These are phyloP conservation scores for Diabrotica balteata DNA, from an alignment of 2,888 invertebrate species.

Conservation along the genomic window DNA sequence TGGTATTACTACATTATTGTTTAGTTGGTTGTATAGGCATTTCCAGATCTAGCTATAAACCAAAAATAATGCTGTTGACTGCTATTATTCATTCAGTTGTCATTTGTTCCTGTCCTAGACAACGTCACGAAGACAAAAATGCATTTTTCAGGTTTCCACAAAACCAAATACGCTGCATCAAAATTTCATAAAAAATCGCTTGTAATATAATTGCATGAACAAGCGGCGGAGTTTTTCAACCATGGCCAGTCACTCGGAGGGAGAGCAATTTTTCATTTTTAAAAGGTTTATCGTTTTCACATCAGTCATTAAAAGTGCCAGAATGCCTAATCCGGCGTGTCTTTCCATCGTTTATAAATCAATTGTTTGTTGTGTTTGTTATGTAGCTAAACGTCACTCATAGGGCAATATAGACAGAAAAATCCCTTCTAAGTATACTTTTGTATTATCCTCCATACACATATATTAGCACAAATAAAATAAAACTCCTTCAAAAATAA, in stretches of 20 bases:
- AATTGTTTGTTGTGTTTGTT: conserved; percentile 10
- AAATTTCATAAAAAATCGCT: conserved; percentile 22
- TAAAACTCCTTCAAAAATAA: too few relatives aligned
- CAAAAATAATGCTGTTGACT: too few relatives aligned
- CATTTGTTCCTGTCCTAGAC: too few relatives aligned
- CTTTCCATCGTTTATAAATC: conserved; percentile 7
- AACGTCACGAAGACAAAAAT: background rate
- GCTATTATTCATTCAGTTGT: conserved; percentile 9
- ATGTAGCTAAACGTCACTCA: background rate
- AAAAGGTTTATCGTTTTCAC: conserved; percentile 21
- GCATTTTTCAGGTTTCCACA: conserved; percentile 16
- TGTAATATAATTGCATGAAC: conserved; percentile 16
- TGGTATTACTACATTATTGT: too few relatives aligned
- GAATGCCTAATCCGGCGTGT: conserved; percentile 12
- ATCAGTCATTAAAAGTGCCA: conserved; percentile 24
- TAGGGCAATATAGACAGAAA: too few relatives aligned
- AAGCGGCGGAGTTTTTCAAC: conserved; percentile 9
- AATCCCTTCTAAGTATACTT: too few relatives aligned
- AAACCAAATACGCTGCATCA: conserved; percentile 19
- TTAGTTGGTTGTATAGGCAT: too few relatives aligned
- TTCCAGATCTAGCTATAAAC: too few relatives aligned
- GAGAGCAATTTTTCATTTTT: conserved; percentile 20
- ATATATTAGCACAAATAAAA: too few relatives aligned
- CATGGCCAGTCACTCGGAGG: conserved; percentile 8
- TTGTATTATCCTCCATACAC: too few relatives aligned